Base-by-base conservation (phyloP, 2,888 invertebrate genomes). In the Lepetodrilus schrolli region DNA sequence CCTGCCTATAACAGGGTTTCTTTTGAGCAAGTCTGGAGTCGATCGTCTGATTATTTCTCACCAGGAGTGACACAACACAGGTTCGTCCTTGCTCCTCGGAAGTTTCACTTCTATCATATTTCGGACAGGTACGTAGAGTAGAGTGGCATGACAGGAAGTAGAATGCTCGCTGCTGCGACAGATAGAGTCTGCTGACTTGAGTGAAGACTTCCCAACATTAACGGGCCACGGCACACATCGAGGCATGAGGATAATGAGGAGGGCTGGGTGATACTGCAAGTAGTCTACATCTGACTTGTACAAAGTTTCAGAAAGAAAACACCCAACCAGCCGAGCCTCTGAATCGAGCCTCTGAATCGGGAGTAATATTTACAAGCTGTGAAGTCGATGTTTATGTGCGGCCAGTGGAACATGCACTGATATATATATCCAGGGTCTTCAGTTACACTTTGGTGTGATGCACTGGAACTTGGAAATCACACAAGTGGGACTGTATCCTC, bases 321-420 rank as follows among this genome's bases (percentile, higher is more conserved):
- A 58, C 17, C 17, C 17, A 26, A 30, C 34, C 26, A 58, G 34
- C 30, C 58, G 7, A 30, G 17, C 17, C 58, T 30, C 58, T 30
- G 58, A 13, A 13, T 17, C 5, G 34, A n/a, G n/a, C n/a, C n/a
- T 30, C 58, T n/a, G 20, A 20, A 17, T 21, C 26, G 30, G 30
- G 34, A 58, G 58, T 58, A 58, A 58, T 58, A 58, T 58, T 58
- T 58, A 58, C 58, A 58, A 34, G 30, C 30, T 58, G 58, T n/a
- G 17, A n/a, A 10, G 17, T 58, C 58, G 26, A 34, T 58, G 58
- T 58, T 58, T 58, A 30, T 58, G 34, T 58, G 30, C 26, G 13
- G 58, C 34, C 58, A 34, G 26, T 30, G 17, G 58, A 58, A 58
- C 58, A 13, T 58, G 58, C 58, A 26, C 30, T 13, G 43, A 43